Conservation (phyloP, 2,888 invertebrate species). For the Ophion obscuratus region DNA sequence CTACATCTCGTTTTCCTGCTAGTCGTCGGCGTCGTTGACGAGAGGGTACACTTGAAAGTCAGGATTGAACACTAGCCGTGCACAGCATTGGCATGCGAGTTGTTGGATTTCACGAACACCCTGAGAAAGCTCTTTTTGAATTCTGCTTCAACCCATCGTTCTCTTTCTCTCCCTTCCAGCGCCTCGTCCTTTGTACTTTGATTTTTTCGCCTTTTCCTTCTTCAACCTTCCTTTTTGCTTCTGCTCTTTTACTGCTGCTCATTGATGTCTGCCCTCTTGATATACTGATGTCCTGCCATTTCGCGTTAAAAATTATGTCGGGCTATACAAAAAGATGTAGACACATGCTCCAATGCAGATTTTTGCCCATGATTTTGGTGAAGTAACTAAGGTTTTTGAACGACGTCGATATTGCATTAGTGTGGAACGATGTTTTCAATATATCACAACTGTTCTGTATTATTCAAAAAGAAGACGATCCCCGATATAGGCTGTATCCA, state of each 20-base stretch:
- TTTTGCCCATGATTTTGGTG: background rate
- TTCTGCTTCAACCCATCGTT: background rate
- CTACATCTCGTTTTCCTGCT: background rate
- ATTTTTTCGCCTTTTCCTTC: slow-evolving; percentile 3
- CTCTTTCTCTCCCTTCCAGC: background rate
- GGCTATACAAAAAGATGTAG: background rate
- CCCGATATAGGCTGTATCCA: background rate
- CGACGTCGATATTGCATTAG: background rate
- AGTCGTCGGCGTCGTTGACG: background rate
- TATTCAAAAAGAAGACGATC: background rate
- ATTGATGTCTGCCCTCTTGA: background rate
- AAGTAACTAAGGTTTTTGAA: background rate
- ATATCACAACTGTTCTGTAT: background rate
- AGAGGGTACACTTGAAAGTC: background rate
- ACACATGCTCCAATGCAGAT: background rate
- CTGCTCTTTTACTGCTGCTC: background rate
- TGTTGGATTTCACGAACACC: background rate
- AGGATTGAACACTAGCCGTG: background rate
- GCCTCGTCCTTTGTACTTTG: background rate
- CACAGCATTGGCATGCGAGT: background rate
- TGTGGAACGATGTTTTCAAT: background rate
- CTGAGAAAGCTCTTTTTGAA: background rate
- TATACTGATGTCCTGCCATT: background rate
- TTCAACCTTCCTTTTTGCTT: slow-evolving; percentile 7
- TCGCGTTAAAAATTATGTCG: background rate